Percentiles rank a stretch among this genome's conserved stretches.
These are phyloP conservation scores for Allobates femoralis DNA, from an alignment of 2,797 vertebrate genomes.

Conservation along the genomic window DNA sequence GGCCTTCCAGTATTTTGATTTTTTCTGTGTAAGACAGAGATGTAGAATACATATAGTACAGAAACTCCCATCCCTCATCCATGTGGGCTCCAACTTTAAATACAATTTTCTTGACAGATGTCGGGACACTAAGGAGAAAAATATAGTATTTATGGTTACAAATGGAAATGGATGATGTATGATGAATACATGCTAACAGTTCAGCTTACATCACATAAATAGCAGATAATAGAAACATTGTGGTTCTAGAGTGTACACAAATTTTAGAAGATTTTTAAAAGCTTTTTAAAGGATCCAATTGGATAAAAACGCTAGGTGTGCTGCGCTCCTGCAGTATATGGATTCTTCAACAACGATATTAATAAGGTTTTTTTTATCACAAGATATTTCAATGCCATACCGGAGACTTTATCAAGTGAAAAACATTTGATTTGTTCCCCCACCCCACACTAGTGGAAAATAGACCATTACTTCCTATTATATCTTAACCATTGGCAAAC, in stretches of 20 bases:
- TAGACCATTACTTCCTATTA: too few species aligned
- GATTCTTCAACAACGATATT: too few species aligned
- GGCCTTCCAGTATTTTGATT: constrained; percentile 84
- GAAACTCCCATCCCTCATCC: constrained; percentile 77
- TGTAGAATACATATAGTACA: constrained; percentile 75
- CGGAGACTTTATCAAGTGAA: too few species aligned
- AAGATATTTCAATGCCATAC: too few species aligned
- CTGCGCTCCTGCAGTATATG: too few species aligned
- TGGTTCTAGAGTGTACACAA: background rate
- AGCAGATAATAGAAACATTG: background rate
- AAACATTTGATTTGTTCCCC: too few species aligned
- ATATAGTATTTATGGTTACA: constrained; percentile 13
- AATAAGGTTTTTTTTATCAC: too few species aligned
- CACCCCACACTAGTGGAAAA: too few species aligned
- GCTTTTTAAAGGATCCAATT: too few species aligned
- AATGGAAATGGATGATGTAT: background rate
- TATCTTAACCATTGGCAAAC: too few species aligned
- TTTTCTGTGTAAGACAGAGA: constrained; percentile 84
- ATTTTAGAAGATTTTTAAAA: too few species aligned
- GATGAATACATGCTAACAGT: background rate
- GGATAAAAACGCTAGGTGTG: too few species aligned
- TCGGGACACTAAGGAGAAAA: constrained; percentile 76
- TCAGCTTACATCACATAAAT: background rate
- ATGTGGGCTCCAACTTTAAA: constrained; percentile 86
- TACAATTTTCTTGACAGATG: constrained; percentile 85